phyloP scores from a whole-genome alignment of 2,888 invertebrate genomes.

The Scaptomyza caliginosa region DNA sequence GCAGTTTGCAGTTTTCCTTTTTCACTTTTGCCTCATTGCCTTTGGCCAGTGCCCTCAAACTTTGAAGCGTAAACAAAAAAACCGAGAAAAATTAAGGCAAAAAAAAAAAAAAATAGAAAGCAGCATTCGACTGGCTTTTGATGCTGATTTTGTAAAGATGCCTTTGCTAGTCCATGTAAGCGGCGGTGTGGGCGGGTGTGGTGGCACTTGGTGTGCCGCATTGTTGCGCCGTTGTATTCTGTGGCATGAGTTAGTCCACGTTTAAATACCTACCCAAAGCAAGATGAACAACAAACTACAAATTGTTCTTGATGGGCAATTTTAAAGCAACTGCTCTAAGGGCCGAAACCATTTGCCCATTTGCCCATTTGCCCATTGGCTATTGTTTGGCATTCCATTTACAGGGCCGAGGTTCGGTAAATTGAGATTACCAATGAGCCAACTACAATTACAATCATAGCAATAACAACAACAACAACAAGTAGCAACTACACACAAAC shows the following conservation, averaged over 20 bases:
- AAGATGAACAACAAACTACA: slow-evolving; percentile 72
- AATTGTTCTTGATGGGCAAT: slow-evolving; percentile 72
- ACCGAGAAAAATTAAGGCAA: slow-evolving; percentile 1
- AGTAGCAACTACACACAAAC: slow-evolving; percentile 17
- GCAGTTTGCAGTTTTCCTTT: slow-evolving; percentile 31
- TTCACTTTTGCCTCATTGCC: slow-evolving; percentile 42
- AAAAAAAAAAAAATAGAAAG: slow-evolving; percentile 1
- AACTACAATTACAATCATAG: slow-evolving; percentile 61
- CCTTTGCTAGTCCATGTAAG: slow-evolving; percentile 31
- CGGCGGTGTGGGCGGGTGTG: slow-evolving; percentile 1
- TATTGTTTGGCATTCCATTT: slow-evolving; percentile 54
- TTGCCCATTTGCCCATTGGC: slow-evolving; percentile 29
- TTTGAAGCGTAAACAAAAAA: slow-evolving; percentile 65
- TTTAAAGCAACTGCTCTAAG: slow-evolving; percentile 57
- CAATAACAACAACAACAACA: slow-evolving; percentile 9
- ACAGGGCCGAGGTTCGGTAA: slow-evolving; percentile 58
- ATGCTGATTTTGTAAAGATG: slow-evolving; percentile 76
- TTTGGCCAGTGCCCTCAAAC: slow-evolving; percentile 29
- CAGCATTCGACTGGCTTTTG: slow-evolving; percentile 74
- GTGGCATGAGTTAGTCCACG: slow-evolving; percentile 16
- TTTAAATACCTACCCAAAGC: background rate
- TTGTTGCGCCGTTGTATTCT: slow-evolving; percentile 36
- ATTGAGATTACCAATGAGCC: slow-evolving; percentile 75
- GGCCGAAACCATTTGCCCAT: slow-evolving; percentile 26
- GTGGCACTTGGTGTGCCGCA: slow-evolving; percentile 25